Percentiles rank a stretch among this genome's conserved stretches.
These are phyloP conservation scores for Carassius auratus DNA, from an alignment of 2,113 vertebrate genomes.

Conservation along the genomic window DNA sequence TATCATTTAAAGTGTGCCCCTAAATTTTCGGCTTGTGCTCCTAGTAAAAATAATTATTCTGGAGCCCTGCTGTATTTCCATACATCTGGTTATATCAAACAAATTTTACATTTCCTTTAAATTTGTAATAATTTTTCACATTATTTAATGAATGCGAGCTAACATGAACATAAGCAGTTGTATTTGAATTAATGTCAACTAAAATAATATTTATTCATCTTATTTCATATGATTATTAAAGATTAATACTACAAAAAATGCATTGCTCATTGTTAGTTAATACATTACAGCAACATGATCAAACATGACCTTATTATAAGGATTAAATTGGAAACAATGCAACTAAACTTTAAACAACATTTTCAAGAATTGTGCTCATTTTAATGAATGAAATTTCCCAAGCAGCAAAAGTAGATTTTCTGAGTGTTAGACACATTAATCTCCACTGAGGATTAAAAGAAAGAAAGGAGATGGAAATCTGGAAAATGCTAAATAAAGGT, in stretches of 20 bases:
- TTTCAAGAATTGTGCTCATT: not conserved
- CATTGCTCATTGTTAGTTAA: not conserved
- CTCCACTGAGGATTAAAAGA: not conserved
- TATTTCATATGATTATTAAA: not conserved
- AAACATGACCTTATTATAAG: not conserved
- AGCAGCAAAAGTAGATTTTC: not conserved
- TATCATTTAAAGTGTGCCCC: too few relatives aligned
- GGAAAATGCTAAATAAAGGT: conserved; percentile 4
- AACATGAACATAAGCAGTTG: not conserved
- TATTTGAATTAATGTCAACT: too few relatives aligned
- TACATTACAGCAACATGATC: not conserved
- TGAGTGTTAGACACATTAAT: not conserved
- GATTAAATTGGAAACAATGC: not conserved
- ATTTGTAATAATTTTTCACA: not conserved
- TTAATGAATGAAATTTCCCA: not conserved
- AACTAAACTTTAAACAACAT: not conserved
- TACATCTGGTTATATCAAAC: not conserved
- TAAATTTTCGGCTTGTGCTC: too few relatives aligned
- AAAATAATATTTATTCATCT: not conserved
- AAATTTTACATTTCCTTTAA: not conserved
- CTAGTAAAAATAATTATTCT: too few relatives aligned
- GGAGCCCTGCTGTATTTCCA: too few relatives aligned
- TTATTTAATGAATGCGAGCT: not conserved
- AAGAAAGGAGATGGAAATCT: not conserved
- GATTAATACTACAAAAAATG: not conserved